These are phyloP conservation scores for Glomeris marginata DNA, from an alignment of 2,888 invertebrate species.

Conservation along the genomic window DNA sequence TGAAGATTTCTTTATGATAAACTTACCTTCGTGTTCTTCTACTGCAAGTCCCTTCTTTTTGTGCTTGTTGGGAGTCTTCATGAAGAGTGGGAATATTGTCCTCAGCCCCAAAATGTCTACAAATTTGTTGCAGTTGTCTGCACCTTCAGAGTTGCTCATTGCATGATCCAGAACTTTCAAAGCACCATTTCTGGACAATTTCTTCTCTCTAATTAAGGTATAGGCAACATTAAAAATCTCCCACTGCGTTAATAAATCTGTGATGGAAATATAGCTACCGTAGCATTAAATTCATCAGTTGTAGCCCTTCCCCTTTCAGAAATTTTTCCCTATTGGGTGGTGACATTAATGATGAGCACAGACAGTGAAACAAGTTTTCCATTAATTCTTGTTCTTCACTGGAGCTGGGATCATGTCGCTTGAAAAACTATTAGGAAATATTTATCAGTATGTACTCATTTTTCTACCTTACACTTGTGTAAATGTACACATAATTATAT, in stretches of 20 bases:
- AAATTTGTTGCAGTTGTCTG: constrained; percentile 85
- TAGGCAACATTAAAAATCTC: background rate
- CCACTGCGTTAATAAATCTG: background rate
- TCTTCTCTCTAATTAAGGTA: constrained; percentile 58
- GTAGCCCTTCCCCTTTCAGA: constrained; percentile 89
- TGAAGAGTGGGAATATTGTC: constrained; percentile 94
- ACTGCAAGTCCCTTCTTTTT: constrained; percentile 42
- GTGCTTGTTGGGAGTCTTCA: constrained; percentile 90
- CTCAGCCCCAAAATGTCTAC: constrained; percentile 92
- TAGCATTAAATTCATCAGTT: constrained; percentile 98
- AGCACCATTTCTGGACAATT: constrained; percentile 88
- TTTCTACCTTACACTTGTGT: background rate
- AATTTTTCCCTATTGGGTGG: constrained; percentile 80
- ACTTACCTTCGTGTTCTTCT: constrained; percentile 71
- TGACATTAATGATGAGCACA: constrained; percentile 86
- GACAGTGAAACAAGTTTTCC: constrained; percentile 94
- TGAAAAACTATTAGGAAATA: constrained; percentile 51
- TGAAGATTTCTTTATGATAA: background rate
- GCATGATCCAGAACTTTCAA: constrained; percentile 96
- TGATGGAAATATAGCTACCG: constrained; percentile 35
- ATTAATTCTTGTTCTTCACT: constrained; percentile 94
- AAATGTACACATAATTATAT: background rate
- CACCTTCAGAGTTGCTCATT: constrained; percentile 81
- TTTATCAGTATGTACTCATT: background rate
- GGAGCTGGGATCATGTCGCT: constrained; percentile 78